Percentiles rank a stretch among this genome's conserved stretches.
Conservation (phyloP, 2,797 vertebrate genomes). For the Anabacerthia variegaticeps region DNA sequence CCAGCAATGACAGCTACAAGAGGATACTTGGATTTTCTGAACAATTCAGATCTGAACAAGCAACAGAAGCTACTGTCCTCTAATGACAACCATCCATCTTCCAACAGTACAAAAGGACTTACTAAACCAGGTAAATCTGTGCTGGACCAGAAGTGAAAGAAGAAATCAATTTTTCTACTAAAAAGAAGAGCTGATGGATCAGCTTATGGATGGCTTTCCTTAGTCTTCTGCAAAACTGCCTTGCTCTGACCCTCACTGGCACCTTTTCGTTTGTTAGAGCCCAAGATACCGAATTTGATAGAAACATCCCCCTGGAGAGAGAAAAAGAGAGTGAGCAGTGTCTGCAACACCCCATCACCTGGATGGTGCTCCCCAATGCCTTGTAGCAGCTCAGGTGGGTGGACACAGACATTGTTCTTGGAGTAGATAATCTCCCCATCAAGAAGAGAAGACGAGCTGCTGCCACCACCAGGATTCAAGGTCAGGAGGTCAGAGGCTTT, state of each 20-base stretch:
- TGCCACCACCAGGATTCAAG: slow-evolving; percentile 78
- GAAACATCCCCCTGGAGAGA: not conserved
- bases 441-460: slow-evolving; percentile 77
- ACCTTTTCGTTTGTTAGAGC: not conserved
- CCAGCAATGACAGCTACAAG: not conserved
- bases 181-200: not conserved
- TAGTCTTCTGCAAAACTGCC: not conserved
- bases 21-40: not conserved
- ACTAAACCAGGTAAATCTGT: not conserved
- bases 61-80: not conserved
- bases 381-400: slow-evolving; percentile 89
- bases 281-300: not conserved
- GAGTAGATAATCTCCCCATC: slow-evolving; percentile 97
- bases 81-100: not conserved
- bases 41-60: not conserved
- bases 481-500: slow-evolving; percentile 97
- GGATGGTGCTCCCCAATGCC: slow-evolving; percentile 92
- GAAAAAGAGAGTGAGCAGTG: not conserved
- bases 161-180: not conserved
- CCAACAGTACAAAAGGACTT: not conserved
- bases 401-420: slow-evolving; percentile 98
- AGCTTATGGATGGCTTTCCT: not conserved
- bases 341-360: slow-evolving; percentile 75
- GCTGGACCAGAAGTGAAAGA: not conserved
- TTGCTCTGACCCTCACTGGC: not conserved